A percentile compares a stretch with the other conserved stretches of the same genome.
Conservation (phyloP, 2,113 vertebrate species). For the Arvicanthis niloticus region DNA sequence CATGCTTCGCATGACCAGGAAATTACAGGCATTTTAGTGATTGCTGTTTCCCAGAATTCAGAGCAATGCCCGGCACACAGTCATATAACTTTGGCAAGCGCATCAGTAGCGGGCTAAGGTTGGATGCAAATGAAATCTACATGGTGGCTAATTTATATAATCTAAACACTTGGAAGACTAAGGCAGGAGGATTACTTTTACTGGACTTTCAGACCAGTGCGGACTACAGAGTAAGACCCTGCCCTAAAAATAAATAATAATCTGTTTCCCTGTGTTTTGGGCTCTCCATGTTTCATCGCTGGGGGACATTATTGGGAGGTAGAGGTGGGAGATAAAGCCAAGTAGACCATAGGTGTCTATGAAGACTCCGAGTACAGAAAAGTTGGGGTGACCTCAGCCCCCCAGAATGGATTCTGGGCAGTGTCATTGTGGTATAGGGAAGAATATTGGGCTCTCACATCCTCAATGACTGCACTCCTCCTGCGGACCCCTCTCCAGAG, state of each 20-base stretch:
- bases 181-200: background rate
- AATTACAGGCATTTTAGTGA: background rate
- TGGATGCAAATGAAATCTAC: background rate
- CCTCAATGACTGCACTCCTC: slow-evolving; percentile 74
- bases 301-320: slow-evolving; percentile 85
- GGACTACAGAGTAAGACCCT: background rate
- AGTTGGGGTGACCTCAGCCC: slow-evolving; percentile 75
- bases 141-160: background rate
- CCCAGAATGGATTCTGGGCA: slow-evolving; percentile 82
- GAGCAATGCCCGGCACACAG: background rate
- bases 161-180: background rate
- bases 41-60: background rate
- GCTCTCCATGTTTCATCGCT: slow-evolving; percentile 60
- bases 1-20: background rate
- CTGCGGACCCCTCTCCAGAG: slow-evolving; percentile 77
- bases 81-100: background rate
- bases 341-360: slow-evolving; percentile 81
- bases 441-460: slow-evolving; percentile 81
- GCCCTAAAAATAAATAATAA: slow-evolving; percentile 37
- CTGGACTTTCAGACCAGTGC: background rate
- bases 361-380: slow-evolving; percentile 80
- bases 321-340: slow-evolving; percentile 78
- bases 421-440: slow-evolving; percentile 81
- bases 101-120: background rate
- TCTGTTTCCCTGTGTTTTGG: slow-evolving; percentile 84